Evolutionary conservation across 2,888 invertebrate species (phyloP), one percentile per base, ranked within the genome.

Genomic region (Fissipunctia ypsillon): DNA sequence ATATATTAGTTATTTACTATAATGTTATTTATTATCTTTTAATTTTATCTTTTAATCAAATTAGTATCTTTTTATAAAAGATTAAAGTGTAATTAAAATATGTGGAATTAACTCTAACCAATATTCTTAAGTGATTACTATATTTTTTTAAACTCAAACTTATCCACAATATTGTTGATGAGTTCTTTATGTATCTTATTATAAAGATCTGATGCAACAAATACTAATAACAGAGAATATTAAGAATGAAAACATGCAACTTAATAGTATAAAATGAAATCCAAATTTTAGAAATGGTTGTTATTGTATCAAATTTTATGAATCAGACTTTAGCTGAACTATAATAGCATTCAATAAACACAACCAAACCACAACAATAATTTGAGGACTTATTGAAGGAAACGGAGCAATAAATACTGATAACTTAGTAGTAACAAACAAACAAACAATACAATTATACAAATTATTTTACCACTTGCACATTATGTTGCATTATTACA

Each of bases 11-110:
- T 63, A 16, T 63, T 73, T 56, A 63, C 25, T 64, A 31, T 56
- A 31, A 48, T 73, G 28, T 43, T 41, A 35, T 59, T 43, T 59
- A 5, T n/a, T 74, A 74, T 74, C 56, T 57, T 63, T 31, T 64
- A 74, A 57, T 56, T n/a, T n/a, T 74, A 74, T 74, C 56, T 57
- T 63, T 31, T 64, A 74, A 57, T 56, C 56, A 57, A 57, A 7
- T 10, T 14, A 25, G 57, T 61, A 22, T 28, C 35, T 3, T 63
- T 25, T 61, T 56, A 43, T 74, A 48, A 31, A 25, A 22, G 25
- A 64, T 74, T 31, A 48, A 31, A 31, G 3, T 19, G n/a, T n/a
- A n/a, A n/a, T n/a, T n/a, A n/a, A n/a, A 10, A 28, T 16, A 52
- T n/a, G 25, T n/a, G 28, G 45, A 54, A 45, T 61, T 19, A 38